Conservation (phyloP, 2,113 vertebrate genomes). For the Stomatorhinus ivindoensis region DNA sequence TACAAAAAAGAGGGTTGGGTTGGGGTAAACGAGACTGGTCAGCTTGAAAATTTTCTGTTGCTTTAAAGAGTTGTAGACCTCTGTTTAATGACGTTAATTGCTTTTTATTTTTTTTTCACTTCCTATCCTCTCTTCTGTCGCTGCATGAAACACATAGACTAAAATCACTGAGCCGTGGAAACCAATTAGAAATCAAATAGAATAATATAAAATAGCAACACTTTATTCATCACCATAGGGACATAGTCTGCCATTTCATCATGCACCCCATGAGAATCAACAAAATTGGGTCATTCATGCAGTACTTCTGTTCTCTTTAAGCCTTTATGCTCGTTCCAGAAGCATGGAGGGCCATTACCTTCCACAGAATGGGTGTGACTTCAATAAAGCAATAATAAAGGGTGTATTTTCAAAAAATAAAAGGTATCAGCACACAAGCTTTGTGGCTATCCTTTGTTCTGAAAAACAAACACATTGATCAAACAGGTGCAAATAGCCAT, state of each 20-base stretch:
- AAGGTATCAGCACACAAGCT: background rate
- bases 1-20: slow-evolving; percentile 40
- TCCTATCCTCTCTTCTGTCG: background rate
- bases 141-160: background rate
- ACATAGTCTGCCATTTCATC: background rate
- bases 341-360: too few relatives aligned
- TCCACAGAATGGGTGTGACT: background rate
- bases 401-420: background rate
- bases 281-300: background rate
- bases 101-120: background rate
- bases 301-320: background rate
- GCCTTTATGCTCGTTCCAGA: background rate
- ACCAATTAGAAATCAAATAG: background rate
- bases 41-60: slow-evolving; percentile 11
- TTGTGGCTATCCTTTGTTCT: background rate
- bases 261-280: background rate
- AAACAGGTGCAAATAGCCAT: background rate
- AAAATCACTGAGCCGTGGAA: background rate
- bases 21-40: slow-evolving; percentile 18
- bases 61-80: background rate
- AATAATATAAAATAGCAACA: background rate
- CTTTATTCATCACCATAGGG: background rate
- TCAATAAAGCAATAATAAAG: background rate
- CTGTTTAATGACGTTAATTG: background rate
- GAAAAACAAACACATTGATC: background rate